These are phyloP conservation scores for Hipparchia sbordonii DNA, from an alignment of 2,888 invertebrate species.

Conservation along the genomic window DNA sequence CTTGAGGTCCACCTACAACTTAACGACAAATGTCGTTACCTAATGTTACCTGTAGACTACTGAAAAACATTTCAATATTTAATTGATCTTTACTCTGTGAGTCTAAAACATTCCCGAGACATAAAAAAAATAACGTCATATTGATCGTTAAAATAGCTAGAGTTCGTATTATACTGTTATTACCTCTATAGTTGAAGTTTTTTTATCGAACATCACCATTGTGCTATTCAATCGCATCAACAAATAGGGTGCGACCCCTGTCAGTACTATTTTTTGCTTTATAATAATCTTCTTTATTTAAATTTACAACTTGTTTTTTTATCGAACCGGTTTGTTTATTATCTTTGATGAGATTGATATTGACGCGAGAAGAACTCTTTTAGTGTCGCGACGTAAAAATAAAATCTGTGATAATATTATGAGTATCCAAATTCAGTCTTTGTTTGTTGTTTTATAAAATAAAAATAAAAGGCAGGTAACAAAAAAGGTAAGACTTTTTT, in stretches of 20 bases:
- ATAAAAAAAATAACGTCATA: neutral
- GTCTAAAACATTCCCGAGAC: neutral
- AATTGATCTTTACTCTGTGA: neutral
- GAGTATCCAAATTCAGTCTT: neutral
- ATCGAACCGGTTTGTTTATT: slow-evolving; percentile 17
- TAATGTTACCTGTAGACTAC: too few species aligned
- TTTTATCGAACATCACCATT: slow-evolving; percentile 6
- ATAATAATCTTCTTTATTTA: slow-evolving; percentile 19
- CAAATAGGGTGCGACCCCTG: slow-evolving; percentile 25
- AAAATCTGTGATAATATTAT: neutral
- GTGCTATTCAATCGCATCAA: slow-evolving; percentile 19
- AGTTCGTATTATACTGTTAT: slow-evolving; percentile 7
- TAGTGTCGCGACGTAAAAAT: slow-evolving; percentile 5
- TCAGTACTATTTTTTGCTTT: slow-evolving; percentile 1
- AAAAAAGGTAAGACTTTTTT: neutral
- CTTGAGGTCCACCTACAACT: too few species aligned
- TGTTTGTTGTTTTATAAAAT: slow-evolving; percentile 7
- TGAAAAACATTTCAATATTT: neutral
- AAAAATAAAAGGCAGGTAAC: neutral
- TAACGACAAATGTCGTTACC: too few species aligned
- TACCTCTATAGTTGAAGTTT: neutral
- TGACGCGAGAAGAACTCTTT: neutral
- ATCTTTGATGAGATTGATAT: slow-evolving; percentile 8
- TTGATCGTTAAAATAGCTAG: slow-evolving; percentile 5
- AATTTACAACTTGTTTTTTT: slow-evolving; percentile 13